Conservation (phyloP, 2,888 invertebrate species). For the Tipula helvola region DNA sequence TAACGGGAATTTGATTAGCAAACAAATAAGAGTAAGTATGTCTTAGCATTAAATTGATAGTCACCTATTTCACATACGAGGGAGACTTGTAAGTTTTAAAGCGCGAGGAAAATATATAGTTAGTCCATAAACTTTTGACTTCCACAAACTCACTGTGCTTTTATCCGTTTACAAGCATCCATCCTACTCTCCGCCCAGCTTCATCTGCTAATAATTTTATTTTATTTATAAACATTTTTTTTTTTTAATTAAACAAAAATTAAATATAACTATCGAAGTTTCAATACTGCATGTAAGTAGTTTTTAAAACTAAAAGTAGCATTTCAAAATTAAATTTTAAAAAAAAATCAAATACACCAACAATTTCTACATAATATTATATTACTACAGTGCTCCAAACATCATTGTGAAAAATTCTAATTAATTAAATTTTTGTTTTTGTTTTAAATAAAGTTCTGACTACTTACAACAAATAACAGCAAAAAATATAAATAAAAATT, state of each 20-base stretch:
- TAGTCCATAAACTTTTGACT: too few species aligned
- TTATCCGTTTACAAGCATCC: too few species aligned
- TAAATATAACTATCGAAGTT: background rate
- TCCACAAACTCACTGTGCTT: background rate
- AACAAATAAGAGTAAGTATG: background rate
- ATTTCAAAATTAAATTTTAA: background rate
- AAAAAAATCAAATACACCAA: background rate
- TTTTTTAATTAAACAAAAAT: background rate
- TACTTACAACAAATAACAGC: background rate
- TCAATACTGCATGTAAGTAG: background rate
- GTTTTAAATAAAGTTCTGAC: background rate
- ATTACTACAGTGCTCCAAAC: background rate
- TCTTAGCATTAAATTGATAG: too few species aligned
- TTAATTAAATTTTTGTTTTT: background rate
- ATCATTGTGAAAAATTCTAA: background rate
- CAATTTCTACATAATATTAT: background rate
- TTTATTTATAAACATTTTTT: background rate
- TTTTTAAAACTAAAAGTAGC: background rate
- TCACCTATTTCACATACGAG: too few species aligned
- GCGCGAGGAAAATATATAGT: too few species aligned
- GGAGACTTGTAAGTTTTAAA: too few species aligned
- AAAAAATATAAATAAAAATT: background rate
- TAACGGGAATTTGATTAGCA: background rate
- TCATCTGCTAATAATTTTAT: background rate
- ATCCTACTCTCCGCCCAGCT: too few species aligned